Evolutionary conservation across 2,797 vertebrate genomes (phyloP), one percentile per base, ranked within the genome.

Genomic region (Thalassophryne amazonica): DNA sequence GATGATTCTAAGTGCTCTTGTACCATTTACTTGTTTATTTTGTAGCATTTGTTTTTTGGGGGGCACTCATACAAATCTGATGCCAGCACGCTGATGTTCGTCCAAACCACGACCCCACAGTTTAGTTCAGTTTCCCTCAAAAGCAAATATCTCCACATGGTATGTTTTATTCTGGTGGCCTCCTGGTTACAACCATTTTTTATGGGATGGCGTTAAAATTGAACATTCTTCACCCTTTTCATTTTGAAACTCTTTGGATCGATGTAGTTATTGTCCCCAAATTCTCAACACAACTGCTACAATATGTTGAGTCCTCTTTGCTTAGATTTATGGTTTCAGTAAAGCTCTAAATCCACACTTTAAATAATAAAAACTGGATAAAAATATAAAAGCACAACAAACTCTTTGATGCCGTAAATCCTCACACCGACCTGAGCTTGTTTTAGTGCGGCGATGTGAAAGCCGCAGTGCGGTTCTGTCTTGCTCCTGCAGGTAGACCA

Each of bases 401-500:
- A n/a, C n/a, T n/a, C n/a, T n/a, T n/a, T n/a, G n/a, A n/a, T n/a
- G n/a, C n/a, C n/a, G n/a, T n/a, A n/a, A n/a, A n/a, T n/a, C n/a
- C n/a, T n/a, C n/a, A n/a, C n/a, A n/a, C n/a, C n/a, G n/a, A n/a
- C n/a, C n/a, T n/a, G n/a, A n/a, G n/a, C n/a, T n/a, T 29, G 23
- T 35, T 47, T 47, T 9, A 9, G 39, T n/a, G n/a, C n/a, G n/a
- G n/a, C n/a, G n/a, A n/a, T n/a, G n/a, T n/a, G n/a, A n/a, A n/a
- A n/a, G n/a, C n/a, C n/a, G n/a, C n/a, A n/a, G n/a, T n/a, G n/a
- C n/a, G n/a, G n/a, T n/a, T n/a, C 16, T 8, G 12, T 30, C 15
- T 2, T 13, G 71, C 73, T 59, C 49, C 54, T 47, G 31, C 53
- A 76, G 68, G 63, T 68, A 73, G 47, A 27, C 49, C 37, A 71